These are phyloP conservation scores for rat (Rattus norvegicus) DNA, from an alignment of 2,113 vertebrate species.

Conservation along the genomic window DNA sequence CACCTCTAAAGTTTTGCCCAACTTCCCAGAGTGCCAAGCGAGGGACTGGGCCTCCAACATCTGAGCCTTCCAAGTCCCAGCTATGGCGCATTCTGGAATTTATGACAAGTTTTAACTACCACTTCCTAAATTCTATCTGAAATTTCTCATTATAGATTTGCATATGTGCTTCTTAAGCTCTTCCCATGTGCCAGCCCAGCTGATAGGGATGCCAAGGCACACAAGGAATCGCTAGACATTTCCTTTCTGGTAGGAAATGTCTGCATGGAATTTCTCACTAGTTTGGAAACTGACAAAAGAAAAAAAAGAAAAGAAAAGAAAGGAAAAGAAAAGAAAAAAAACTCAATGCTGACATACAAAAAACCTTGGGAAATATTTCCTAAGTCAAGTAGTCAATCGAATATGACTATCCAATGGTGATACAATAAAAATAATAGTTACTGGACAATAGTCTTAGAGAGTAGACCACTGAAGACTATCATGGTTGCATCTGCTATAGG, in stretches of 20 bases:
- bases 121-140: slow-evolving; percentile 22
- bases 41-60: background rate
- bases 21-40: background rate
- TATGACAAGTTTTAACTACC: background rate
- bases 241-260: background rate
- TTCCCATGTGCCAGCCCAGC: background rate
- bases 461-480: background rate
- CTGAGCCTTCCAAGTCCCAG: background rate
- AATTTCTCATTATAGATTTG: slow-evolving; percentile 31
- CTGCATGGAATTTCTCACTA: background rate
- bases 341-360: background rate
- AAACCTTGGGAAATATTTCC: background rate
- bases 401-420: background rate
- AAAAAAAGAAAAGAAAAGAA: background rate
- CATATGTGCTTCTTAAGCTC: background rate
- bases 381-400: background rate
- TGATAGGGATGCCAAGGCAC: background rate
- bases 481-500: background rate
- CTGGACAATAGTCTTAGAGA: background rate
- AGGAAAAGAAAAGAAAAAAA: background rate
- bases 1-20: too few species aligned
- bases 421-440: background rate
- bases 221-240: background rate
- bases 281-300: background rate
- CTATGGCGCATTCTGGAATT: background rate